Percentiles rank a stretch among this genome's conserved stretches.
Conservation (phyloP, 2,888 invertebrate genomes). For the Hypomecis punctinalis region DNA sequence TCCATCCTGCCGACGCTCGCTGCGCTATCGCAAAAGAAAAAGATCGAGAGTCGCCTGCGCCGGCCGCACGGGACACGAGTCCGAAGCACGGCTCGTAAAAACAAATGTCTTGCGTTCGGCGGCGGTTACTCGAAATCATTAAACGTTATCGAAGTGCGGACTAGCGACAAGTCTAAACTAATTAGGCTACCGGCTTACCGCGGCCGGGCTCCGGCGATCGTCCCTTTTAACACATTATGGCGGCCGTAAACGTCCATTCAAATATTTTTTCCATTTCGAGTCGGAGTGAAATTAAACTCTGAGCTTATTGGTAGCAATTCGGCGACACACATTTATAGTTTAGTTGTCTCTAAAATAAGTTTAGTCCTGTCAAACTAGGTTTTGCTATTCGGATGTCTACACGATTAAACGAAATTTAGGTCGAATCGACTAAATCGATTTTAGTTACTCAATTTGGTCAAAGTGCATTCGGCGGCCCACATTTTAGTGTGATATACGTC, state of each 20-base stretch:
- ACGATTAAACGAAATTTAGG: too few relatives aligned
- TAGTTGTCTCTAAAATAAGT: too few relatives aligned
- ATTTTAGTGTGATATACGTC: too few relatives aligned
- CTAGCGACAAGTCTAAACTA: constrained; percentile 63
- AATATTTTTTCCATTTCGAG: constrained; percentile 4
- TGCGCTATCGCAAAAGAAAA: neutral
- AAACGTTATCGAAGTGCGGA: constrained; percentile 60
- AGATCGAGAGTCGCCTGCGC: constrained; percentile 16
- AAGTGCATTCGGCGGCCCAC: too few relatives aligned
- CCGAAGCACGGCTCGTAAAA: constrained; percentile 51
- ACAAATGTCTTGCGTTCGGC: constrained; percentile 52
- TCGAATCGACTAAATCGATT: too few relatives aligned
- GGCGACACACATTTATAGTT: too few relatives aligned
- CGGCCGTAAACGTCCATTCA: constrained; percentile 12
- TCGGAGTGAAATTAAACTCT: constrained; percentile 12
- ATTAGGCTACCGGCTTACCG: constrained; percentile 52
- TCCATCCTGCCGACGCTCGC: neutral
- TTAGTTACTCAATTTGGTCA: too few relatives aligned
- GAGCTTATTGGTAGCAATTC: too few relatives aligned
- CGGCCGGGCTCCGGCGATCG: neutral
- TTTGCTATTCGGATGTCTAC: too few relatives aligned
- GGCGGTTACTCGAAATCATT: constrained; percentile 52
- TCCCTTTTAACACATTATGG: constrained; percentile 36
- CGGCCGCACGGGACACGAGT: neutral
- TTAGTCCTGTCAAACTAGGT: too few relatives aligned